Evolutionary conservation across 2,797 vertebrate species (phyloP).

Genomic region (Myotis vivesi): DNA sequence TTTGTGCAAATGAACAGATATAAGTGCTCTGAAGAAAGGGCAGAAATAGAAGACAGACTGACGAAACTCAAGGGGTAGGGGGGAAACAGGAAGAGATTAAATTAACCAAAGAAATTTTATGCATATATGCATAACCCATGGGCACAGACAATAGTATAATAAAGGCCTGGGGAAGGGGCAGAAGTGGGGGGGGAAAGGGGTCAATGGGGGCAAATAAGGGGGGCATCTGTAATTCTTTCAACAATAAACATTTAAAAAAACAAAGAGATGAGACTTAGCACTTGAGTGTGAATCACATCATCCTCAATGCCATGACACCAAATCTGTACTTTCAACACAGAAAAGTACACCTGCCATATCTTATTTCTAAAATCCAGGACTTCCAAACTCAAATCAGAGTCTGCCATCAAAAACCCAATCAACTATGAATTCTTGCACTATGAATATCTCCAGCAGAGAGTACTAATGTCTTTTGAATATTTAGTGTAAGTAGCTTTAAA

Average conservation of each 20-base stretch:
- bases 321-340: neutral
- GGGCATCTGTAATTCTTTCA: too few species aligned
- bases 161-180: too few species aligned
- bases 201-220: too few species aligned
- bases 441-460: slow-evolving; percentile 57
- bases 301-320: neutral
- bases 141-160: too few species aligned
- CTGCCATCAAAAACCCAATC: neutral
- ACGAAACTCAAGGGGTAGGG: too few species aligned
- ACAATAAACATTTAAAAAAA: too few species aligned
- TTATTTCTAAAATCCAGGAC: neutral
- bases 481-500: neutral
- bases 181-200: too few species aligned
- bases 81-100: too few species aligned
- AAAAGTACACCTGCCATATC: neutral
- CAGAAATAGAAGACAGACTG: neutral
- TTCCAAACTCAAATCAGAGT: neutral
- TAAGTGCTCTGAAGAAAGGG: neutral
- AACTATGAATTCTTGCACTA: neutral
- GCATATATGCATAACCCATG: too few species aligned
- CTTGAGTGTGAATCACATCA: neutral
- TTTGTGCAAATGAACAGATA: neutral
- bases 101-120: too few species aligned
- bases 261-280: neutral
- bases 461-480: slow-evolving; percentile 16